phyloP scores from a whole-genome alignment of 92 coral and sea anemone genomes.

The Bergia puertoricense region DNA sequence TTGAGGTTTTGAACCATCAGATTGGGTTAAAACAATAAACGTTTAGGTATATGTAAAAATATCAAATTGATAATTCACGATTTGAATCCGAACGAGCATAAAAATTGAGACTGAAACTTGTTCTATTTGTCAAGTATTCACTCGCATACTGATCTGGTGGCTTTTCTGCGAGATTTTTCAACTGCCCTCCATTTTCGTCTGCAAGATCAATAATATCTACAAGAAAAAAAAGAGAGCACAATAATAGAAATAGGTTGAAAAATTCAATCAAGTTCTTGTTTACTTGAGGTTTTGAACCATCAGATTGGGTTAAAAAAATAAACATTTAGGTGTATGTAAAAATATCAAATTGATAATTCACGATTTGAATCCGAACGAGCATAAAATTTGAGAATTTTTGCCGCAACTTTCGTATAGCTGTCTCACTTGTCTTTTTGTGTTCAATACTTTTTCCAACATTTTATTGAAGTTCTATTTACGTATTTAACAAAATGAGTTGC shows the following conservation, averaged over 20 bases:
- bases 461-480: not conserved
- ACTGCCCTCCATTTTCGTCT: constrained; percentile 69
- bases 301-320: not conserved
- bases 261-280: not conserved
- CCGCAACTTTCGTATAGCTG: not conserved
- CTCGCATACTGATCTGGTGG: constrained; percentile 64
- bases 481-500: not conserved
- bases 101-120: constrained; percentile 30
- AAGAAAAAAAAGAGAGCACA: not conserved
- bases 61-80: too few relatives aligned
- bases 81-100: too few relatives aligned
- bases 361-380: too few relatives aligned
- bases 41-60: too few relatives aligned
- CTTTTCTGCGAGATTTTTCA: constrained; percentile 68
- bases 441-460: not conserved
- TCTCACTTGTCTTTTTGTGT: too few relatives aligned
- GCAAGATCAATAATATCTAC: constrained; percentile 76
- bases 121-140: constrained; percentile 64
- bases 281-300: not conserved
- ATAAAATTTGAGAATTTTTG: too few relatives aligned
- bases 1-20: not conserved
- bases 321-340: too few relatives aligned
- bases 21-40: too few relatives aligned
- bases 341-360: too few relatives aligned
- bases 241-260: too few relatives aligned